phyloP scores from a whole-genome alignment of 2,797 vertebrate species.

The Anguilla obscura region DNA sequence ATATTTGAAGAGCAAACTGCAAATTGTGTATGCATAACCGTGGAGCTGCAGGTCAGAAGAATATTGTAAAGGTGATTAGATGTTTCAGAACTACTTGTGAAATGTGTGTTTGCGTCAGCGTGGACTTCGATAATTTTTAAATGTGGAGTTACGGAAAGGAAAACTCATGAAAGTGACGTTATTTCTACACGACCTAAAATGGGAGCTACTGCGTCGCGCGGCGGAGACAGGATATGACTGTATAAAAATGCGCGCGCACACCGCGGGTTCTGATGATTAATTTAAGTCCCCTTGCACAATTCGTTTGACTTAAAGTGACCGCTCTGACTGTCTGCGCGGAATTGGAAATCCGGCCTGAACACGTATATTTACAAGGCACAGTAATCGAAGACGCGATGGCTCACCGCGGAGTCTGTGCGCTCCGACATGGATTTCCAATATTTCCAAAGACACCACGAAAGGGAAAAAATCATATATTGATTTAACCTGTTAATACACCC shows the following conservation, averaged over 20 bases:
- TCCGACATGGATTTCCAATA: conserved; percentile 61
- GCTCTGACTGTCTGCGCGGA: conserved; percentile 48
- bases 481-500: conserved; percentile 54
- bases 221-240: not conserved
- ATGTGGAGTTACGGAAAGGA: not conserved
- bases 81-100: not conserved
- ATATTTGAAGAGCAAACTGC: not conserved
- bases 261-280: conserved; percentile 23
- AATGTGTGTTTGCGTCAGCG: not conserved
- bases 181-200: not conserved
- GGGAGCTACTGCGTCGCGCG: not conserved
- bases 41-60: not conserved
- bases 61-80: not conserved
- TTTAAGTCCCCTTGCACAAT: conserved; percentile 43
- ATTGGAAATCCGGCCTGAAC: conserved; percentile 54
- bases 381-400: conserved; percentile 46
- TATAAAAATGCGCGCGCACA: conserved; percentile 25
- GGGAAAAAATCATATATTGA: conserved; percentile 64
- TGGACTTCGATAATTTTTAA: not conserved
- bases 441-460: conserved; percentile 48
- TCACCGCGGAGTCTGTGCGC: conserved; percentile 36
- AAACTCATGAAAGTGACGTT: not conserved
- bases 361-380: conserved; percentile 46
- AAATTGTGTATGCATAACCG: not conserved
- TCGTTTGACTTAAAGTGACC: conserved; percentile 46